phyloP scores from a whole-genome alignment of 64 coral and sea anemone genomes.

The Orbicella faveolata region DNA sequence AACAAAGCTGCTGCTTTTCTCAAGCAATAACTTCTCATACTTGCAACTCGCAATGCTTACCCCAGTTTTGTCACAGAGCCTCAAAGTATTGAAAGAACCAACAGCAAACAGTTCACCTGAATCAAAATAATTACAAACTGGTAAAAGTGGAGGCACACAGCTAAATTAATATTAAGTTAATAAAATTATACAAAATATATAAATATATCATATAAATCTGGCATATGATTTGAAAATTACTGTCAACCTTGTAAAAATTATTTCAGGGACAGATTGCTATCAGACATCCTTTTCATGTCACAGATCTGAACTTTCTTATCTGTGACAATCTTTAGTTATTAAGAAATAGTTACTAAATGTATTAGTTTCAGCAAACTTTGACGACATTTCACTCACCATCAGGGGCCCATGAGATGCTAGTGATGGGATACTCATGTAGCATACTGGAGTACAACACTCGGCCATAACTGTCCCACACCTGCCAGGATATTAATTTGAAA shows the following conservation, averaged over 20 bases:
- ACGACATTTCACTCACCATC: constrained; percentile 58
- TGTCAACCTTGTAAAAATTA: no score
- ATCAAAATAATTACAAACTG: not conserved
- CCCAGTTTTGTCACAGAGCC: constrained; percentile 99
- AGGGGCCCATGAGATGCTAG: constrained; percentile 93
- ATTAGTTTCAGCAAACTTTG: not conserved
- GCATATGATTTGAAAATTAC: no score
- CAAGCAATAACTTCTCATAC: not conserved
- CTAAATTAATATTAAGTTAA: no score
- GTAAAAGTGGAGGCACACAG: no score
- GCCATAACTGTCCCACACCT: constrained; percentile 99
- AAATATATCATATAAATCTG: no score
- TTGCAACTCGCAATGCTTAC: constrained; percentile 32
- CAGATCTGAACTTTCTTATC: no score
- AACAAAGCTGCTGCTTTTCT: no score
- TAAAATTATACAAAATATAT: no score
- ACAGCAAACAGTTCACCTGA: constrained; percentile 93
- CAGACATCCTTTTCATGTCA: no score
- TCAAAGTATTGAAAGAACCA: constrained; percentile 96
- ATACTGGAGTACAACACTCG: constrained; percentile 88
- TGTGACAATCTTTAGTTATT: no score
- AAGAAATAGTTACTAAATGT: no score
- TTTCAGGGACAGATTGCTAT: no score
- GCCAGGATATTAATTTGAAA: not conserved
- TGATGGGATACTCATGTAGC: constrained; percentile 88